A percentile compares a stretch with the other conserved stretches of the same genome.
These are phyloP conservation scores for Epsilonema sp. DNA, from an alignment of 2,888 invertebrate species.

Conservation along the genomic window DNA sequence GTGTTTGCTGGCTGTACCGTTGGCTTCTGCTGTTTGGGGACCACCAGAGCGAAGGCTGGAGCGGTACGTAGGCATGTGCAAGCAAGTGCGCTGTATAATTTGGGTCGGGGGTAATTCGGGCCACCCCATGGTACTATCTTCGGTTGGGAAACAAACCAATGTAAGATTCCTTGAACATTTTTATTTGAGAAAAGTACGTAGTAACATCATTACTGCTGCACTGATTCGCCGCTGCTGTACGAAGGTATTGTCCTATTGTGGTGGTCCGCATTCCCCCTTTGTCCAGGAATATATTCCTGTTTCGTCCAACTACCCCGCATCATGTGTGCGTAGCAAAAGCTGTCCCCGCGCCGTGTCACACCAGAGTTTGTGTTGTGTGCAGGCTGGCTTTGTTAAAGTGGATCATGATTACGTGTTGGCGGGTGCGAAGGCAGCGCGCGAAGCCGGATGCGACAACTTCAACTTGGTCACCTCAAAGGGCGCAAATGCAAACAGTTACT, in stretches of 20 bases:
- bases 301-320: no score
- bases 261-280: conserved; percentile 3
- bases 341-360: no score
- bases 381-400: conserved; percentile 35
- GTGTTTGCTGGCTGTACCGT: conserved; percentile 31
- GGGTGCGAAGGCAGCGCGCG: conserved; percentile 34
- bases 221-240: no score
- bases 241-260: neutral
- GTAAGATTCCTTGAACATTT: no score
- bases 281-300: no score
- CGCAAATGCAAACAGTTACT: conserved; percentile 34
- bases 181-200: no score
- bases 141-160: neutral
- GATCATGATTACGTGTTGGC: conserved; percentile 38
- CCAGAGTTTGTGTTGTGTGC: no score
- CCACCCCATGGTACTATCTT: neutral
- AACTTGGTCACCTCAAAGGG: conserved; percentile 33
- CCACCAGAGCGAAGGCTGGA: conserved; percentile 34
- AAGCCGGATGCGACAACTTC: conserved; percentile 33
- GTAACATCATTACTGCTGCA: no score
- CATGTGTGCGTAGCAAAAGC: no score
- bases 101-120: no score
- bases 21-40: conserved; percentile 35
- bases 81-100: no score
- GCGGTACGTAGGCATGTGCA: conserved; percentile 26